These are phyloP conservation scores for Pionites leucogaster DNA, from an alignment of 2,113 vertebrate genomes.

Conservation along the genomic window DNA sequence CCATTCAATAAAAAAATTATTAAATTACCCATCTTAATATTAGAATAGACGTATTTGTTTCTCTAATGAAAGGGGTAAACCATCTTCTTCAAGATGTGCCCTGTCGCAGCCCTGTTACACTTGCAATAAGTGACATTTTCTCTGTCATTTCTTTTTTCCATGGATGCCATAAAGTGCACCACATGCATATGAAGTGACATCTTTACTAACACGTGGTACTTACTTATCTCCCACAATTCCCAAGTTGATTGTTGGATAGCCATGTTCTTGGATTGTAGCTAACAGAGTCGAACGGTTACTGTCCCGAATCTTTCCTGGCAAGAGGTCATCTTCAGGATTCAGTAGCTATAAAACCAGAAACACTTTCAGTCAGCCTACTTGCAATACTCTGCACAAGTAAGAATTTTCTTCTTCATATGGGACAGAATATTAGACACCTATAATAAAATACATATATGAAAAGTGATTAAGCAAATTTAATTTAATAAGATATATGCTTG, in stretches of 20 bases:
- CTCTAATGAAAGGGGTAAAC: not conserved
- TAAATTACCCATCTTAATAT: not conserved
- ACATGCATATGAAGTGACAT: slow-evolving; percentile 48
- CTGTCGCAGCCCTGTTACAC: not conserved
- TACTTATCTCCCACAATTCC: slow-evolving; percentile 99
- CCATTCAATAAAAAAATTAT: not conserved
- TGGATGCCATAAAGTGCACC: not conserved
- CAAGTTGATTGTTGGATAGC: slow-evolving; percentile 98
- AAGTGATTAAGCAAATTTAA: not conserved
- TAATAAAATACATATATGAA: not conserved
- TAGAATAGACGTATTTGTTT: not conserved
- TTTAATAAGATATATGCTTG: not conserved
- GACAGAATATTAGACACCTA: not conserved
- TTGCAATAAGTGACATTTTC: not conserved
- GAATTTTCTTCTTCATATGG: not conserved
- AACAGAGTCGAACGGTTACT: slow-evolving; percentile 96
- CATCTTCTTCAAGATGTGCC: not conserved
- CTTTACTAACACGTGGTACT: slow-evolving; percentile 69
- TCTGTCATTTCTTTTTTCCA: slow-evolving; percentile 22
- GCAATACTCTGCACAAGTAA: not conserved
- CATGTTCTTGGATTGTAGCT: slow-evolving; percentile 98
- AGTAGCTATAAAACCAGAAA: slow-evolving; percentile 82
- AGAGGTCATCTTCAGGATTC: slow-evolving; percentile 97
- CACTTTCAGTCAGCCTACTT: slow-evolving; percentile 40
- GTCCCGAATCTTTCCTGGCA: slow-evolving; percentile 97